A percentile compares a stretch with the other conserved stretches of the same genome.
phyloP scores from a whole-genome alignment of 2,888 invertebrate genomes.

The Drosophila austrosaltans region DNA sequence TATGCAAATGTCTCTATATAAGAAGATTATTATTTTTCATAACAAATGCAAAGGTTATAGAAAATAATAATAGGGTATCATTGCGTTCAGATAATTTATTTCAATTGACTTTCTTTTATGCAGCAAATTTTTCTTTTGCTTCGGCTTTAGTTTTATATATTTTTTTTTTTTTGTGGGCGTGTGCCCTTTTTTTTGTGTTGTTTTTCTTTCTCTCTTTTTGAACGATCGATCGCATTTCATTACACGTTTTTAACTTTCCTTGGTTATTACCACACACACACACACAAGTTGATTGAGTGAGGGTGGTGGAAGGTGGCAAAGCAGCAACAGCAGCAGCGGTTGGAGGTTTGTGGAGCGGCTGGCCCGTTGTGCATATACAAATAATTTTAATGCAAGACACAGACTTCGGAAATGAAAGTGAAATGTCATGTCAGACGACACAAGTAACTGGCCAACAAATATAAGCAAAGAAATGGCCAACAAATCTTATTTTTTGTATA shows the following conservation, averaged over 20 bases:
- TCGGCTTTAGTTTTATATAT: conserved; percentile 11
- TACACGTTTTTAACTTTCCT: conserved; percentile 44
- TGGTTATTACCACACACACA: conserved; percentile 33
- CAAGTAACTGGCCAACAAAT: conserved; percentile 29
- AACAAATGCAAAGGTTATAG: neutral
- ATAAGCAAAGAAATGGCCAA: conserved; percentile 40
- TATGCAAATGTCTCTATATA: neutral
- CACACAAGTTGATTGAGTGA: neutral
- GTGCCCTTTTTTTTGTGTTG: conserved; percentile 23
- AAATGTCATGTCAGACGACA: conserved; percentile 71
- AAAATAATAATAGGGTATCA: neutral
- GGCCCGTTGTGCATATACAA: conserved; percentile 37
- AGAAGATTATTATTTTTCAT: conserved; percentile 1
- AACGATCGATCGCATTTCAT: conserved; percentile 56
- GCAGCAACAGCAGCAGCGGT: neutral
- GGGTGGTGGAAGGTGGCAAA: conserved; percentile 6
- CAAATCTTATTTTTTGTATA: conserved; percentile 5
- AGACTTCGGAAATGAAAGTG: conserved; percentile 79
- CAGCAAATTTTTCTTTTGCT: conserved; percentile 22
- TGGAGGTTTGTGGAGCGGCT: conserved; percentile 14
- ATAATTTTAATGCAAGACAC: conserved; percentile 72
- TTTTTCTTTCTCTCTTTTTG: conserved; percentile 38
- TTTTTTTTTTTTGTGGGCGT: conserved; percentile 39
- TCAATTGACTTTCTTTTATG: conserved; percentile 32
- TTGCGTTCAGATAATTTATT: conserved; percentile 22